Conservation (phyloP, 2,888 invertebrate species). For the Megaustenia siamemsis region DNA sequence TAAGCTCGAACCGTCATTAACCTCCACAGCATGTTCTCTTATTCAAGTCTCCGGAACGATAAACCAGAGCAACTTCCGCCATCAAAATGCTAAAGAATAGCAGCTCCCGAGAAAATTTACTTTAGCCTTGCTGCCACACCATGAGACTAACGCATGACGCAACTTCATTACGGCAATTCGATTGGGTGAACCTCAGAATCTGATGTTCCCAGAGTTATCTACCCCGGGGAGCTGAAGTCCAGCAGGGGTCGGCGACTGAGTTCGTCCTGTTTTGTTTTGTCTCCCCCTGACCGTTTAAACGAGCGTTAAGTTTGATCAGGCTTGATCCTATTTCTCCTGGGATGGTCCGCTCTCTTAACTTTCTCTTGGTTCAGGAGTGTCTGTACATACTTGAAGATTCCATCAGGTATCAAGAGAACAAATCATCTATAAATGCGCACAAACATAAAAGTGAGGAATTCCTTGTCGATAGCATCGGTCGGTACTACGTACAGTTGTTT, state of each 20-base stretch:
- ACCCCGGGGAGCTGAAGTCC: not conserved
- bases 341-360: not conserved
- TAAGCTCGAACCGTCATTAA: not conserved
- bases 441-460: no score
- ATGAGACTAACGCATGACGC: not conserved
- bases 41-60: not conserved
- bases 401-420: not conserved
- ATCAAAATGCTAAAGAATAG: not conserved
- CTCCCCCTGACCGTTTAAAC: conserved; percentile 8
- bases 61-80: not conserved
- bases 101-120: conserved; percentile 36
- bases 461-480: no score
- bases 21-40: not conserved
- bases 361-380: not conserved
- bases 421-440: not conserved
- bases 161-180: conserved; percentile 19
- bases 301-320: not conserved
- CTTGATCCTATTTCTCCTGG: not conserved
- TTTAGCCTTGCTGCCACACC: not conserved
- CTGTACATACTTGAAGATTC: not conserved
- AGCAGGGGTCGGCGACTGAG: not conserved
- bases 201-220: not conserved
- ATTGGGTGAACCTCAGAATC: conserved; percentile 11
- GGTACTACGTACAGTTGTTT: no score
- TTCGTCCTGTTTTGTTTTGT: conserved; percentile 15